These are phyloP conservation scores for Rhagophthalmus giganteus DNA, from an alignment of 2,888 invertebrate species.

Conservation along the genomic window DNA sequence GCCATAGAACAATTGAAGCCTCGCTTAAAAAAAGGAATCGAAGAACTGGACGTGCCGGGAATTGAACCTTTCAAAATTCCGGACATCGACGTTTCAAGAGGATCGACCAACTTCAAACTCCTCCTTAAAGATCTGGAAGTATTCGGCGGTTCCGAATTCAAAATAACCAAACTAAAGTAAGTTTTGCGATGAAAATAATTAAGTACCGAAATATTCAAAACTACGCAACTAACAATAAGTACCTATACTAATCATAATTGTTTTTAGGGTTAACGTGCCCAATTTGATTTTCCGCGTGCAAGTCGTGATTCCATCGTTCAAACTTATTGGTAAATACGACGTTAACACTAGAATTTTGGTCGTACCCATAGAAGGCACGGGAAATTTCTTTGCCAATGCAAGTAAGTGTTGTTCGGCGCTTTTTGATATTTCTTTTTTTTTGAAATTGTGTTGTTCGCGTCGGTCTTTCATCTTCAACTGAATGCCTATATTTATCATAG, in stretches of 20 bases:
- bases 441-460: no score
- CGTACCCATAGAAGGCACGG: constrained; percentile 62
- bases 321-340: constrained; percentile 62
- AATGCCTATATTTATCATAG: no score
- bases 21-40: constrained; percentile 65
- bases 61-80: constrained; percentile 67
- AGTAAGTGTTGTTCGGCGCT: constrained; percentile 52
- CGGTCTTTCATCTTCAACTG: no score
- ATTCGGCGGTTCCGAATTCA: constrained; percentile 59
- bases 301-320: constrained; percentile 60
- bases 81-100: constrained; percentile 64
- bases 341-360: constrained; percentile 62
- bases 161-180: constrained; percentile 60
- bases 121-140: constrained; percentile 58
- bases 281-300: constrained; percentile 57
- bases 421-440: no score
- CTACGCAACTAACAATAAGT: background rate
- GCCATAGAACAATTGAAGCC: constrained; percentile 63
- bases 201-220: background rate
- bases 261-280: constrained; percentile 58
- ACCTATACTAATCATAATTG: background rate
- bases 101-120: constrained; percentile 56
- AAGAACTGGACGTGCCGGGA: constrained; percentile 68
- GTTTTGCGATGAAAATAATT: no score
- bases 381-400: constrained; percentile 63